Conservation (phyloP, 1,140 invertebrate genomes). For the Tetraneura akinire region DNA sequence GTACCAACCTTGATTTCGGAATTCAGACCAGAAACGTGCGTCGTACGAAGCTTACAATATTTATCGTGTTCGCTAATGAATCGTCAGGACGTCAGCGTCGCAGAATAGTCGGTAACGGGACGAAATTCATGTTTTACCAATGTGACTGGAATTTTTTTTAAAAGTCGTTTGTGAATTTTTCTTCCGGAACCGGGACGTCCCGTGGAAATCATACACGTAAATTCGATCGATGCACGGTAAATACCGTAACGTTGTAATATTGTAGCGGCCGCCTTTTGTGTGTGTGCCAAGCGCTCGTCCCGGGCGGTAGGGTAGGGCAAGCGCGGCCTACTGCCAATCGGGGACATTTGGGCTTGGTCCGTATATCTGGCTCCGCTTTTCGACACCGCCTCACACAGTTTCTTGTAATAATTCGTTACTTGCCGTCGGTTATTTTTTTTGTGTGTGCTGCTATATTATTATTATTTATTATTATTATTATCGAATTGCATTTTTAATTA, state of each 20-base stretch:
- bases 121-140: not conserved
- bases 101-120: too few relatives aligned
- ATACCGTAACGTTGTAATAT: conserved; percentile 41
- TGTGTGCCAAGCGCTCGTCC: not conserved
- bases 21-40: too few relatives aligned
- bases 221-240: conserved; percentile 4
- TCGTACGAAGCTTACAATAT: not conserved
- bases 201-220: not conserved
- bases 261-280: conserved; percentile 48
- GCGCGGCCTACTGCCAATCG: conserved; percentile 49
- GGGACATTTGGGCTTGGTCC: conserved; percentile 50
- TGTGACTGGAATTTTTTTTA: not conserved
- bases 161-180: not conserved
- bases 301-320: conserved; percentile 50
- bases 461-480: not conserved
- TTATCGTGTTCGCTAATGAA: too few relatives aligned
- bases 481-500: not conserved
- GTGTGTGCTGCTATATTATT: too few relatives aligned
- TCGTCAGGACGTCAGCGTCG: too few relatives aligned
- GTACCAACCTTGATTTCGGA: conserved; percentile 1
- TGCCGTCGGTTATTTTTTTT: not conserved
- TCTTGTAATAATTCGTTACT: conserved; percentile 3
- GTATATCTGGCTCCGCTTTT: conserved; percentile 50
- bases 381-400: conserved; percentile 45
- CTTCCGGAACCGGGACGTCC: not conserved